Percentiles rank a stretch among this genome's conserved stretches.
Evolutionary conservation across 2,113 vertebrate species (phyloP).

Genomic region (Excalfactoria chinensis): DNA sequence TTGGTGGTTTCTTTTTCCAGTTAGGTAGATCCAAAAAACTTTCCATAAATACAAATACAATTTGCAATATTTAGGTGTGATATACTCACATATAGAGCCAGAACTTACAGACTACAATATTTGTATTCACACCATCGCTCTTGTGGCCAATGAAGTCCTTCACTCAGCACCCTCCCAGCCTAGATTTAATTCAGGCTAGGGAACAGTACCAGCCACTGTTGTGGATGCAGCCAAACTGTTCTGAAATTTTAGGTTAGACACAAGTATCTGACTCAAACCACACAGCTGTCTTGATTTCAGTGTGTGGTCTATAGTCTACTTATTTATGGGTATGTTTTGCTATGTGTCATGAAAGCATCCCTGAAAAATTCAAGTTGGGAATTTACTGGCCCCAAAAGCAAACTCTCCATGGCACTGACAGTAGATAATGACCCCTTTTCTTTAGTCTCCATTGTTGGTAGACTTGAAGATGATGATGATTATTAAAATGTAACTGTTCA

Average conservation of each 20-base stretch:
- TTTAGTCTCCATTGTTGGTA: not conserved
- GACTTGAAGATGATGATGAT: not conserved
- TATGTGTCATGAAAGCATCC: rapidly evolving
- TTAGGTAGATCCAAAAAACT: not conserved
- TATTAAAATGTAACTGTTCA: not conserved
- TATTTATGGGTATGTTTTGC: not conserved
- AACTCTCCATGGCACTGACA: not conserved
- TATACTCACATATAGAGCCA: not conserved
- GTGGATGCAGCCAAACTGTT: not conserved
- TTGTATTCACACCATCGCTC: rapidly evolving
- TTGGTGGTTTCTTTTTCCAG: not conserved
- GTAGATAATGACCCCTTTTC: not conserved
- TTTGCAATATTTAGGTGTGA: not conserved
- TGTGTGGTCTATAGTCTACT: not conserved
- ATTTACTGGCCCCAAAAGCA: not conserved
- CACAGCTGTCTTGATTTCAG: not conserved
- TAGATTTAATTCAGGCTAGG: not conserved
- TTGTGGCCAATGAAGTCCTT: not conserved
- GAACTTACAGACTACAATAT: not conserved
- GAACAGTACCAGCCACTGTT: not conserved
- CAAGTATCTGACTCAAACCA: not conserved
- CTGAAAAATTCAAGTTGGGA: not conserved
- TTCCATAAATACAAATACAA: not conserved
- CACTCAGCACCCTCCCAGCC: not conserved
- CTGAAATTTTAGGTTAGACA: not conserved